These are phyloP conservation scores for Pimpla rufipes DNA, from an alignment of 2,888 invertebrate species.

Conservation along the genomic window DNA sequence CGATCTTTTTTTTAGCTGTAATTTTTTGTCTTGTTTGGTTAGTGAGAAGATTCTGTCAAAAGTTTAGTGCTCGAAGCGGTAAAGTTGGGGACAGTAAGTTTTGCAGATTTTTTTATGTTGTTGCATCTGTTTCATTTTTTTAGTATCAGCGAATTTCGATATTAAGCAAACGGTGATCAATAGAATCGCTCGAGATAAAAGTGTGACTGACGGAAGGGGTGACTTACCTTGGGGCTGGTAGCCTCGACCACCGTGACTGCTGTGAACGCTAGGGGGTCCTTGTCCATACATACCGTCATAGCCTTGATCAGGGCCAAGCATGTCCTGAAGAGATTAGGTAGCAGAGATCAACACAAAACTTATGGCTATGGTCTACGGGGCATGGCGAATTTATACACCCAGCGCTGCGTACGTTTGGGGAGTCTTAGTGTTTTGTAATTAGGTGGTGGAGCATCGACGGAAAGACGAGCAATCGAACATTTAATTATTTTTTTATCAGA, in stretches of 20 bases:
- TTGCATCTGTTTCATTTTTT: neutral
- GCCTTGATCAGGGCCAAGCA: conserved; percentile 96
- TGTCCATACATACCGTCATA: conserved; percentile 97
- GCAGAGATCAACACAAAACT: conserved; percentile 82
- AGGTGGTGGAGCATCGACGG: neutral
- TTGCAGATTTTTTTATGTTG: neutral
- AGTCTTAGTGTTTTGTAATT: neutral
- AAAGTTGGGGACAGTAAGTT: neutral
- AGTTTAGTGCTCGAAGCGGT: conserved; percentile 1
- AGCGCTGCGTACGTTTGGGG: conserved; percentile 17
- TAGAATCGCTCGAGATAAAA: conserved; percentile 35
- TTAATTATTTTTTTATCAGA: no score
- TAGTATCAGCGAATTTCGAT: conserved; percentile 60
- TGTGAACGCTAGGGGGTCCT: conserved; percentile 95
- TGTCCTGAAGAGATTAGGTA: conserved; percentile 89
- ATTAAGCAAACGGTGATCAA: conserved; percentile 61
- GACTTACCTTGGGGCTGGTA: conserved; percentile 95
- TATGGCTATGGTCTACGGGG: conserved; percentile 48
- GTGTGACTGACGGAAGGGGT: conserved; percentile 66
- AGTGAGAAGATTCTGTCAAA: neutral
- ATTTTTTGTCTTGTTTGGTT: neutral
- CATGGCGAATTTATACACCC: conserved; percentile 31
- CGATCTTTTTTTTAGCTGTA: neutral
- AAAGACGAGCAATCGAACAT: neutral
- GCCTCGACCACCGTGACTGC: conserved; percentile 91